Conservation (phyloP, 2,113 vertebrate genomes). For the Coreoperca whiteheadi region DNA sequence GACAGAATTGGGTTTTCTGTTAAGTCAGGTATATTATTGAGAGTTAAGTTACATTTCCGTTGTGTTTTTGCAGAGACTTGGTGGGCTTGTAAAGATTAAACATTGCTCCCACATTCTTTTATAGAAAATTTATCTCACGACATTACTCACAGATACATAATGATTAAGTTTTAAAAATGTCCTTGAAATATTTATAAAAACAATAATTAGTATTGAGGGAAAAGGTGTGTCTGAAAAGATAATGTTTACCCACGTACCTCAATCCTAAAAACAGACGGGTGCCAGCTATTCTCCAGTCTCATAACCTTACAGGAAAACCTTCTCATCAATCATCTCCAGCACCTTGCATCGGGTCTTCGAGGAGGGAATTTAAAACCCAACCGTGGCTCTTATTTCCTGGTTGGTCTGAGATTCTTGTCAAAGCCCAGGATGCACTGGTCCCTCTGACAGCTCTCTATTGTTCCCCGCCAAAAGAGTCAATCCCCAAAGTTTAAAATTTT, state of each 20-base stretch:
- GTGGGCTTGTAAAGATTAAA: slow-evolving; percentile 56
- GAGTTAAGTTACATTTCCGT: slow-evolving; percentile 54
- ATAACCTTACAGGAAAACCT: slow-evolving; percentile 59
- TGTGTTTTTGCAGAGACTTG: slow-evolving; percentile 40
- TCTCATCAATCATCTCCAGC: slow-evolving; percentile 76
- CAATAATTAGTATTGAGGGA: slow-evolving; percentile 21
- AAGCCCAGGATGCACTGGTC: slow-evolving; percentile 67
- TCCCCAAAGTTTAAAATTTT: slow-evolving; percentile 34
- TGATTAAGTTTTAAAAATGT: slow-evolving; percentile 28
- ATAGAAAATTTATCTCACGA: slow-evolving; percentile 5
- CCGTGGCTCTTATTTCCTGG: slow-evolving; percentile 63
- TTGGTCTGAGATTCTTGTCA: slow-evolving; percentile 44
- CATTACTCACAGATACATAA: slow-evolving; percentile 18
- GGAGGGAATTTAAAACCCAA: slow-evolving; percentile 67
- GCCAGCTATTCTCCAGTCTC: slow-evolving; percentile 54
- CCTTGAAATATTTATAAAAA: slow-evolving; percentile 26
- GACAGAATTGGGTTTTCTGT: slow-evolving; percentile 42
- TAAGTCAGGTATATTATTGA: slow-evolving; percentile 53
- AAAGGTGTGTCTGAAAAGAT: slow-evolving; percentile 54
- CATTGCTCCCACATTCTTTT: slow-evolving; percentile 30
- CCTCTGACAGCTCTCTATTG: slow-evolving; percentile 58
- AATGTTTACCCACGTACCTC: slow-evolving; percentile 46
- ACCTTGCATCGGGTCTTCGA: slow-evolving; percentile 41
- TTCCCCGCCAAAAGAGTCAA: slow-evolving; percentile 48
- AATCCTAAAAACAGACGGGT: slow-evolving; percentile 7